phyloP scores from a whole-genome alignment of 1,140 invertebrate species.

The Stenopsyche tienmushanensis region DNA sequence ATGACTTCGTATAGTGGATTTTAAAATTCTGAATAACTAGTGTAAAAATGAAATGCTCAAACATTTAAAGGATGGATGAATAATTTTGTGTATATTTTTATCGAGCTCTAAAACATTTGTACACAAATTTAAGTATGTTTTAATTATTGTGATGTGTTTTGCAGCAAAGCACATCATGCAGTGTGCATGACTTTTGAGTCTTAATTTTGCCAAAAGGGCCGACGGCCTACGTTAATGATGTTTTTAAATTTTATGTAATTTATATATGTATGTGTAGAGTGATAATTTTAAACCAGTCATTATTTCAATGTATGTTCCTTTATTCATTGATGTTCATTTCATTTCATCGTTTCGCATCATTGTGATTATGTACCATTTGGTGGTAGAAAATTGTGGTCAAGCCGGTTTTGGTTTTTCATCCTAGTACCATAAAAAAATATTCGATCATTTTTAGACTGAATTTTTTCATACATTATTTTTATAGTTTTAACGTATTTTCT shows the following conservation, averaged over 20 bases:
- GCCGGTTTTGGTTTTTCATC: background rate
- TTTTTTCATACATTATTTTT: too few species aligned
- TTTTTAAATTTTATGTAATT: background rate
- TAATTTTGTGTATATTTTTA: slow-evolving; percentile 13
- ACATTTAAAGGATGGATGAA: background rate
- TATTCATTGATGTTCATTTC: slow-evolving; percentile 1
- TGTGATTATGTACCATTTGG: background rate
- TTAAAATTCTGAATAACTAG: slow-evolving; percentile 29
- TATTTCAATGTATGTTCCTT: slow-evolving; percentile 22
- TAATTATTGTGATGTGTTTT: slow-evolving; percentile 7
- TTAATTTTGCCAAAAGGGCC: slow-evolving; percentile 28
- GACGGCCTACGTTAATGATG: slow-evolving; percentile 1
- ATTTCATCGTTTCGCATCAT: background rate
- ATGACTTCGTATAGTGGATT: slow-evolving; percentile 64
- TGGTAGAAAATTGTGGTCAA: background rate
- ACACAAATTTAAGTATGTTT: background rate
- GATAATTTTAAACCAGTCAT: slow-evolving; percentile 22
- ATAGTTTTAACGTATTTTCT: too few species aligned
- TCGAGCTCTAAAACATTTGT: background rate
- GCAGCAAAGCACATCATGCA: background rate
- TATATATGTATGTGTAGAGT: slow-evolving; percentile 14
- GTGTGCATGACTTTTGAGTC: slow-evolving; percentile 10
- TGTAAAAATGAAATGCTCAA: slow-evolving; percentile 35
- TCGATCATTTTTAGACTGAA: too few species aligned
- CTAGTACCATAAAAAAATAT: background rate